Base-by-base conservation (phyloP, 2,113 vertebrate species). In the Alexandromys fortis region DNA sequence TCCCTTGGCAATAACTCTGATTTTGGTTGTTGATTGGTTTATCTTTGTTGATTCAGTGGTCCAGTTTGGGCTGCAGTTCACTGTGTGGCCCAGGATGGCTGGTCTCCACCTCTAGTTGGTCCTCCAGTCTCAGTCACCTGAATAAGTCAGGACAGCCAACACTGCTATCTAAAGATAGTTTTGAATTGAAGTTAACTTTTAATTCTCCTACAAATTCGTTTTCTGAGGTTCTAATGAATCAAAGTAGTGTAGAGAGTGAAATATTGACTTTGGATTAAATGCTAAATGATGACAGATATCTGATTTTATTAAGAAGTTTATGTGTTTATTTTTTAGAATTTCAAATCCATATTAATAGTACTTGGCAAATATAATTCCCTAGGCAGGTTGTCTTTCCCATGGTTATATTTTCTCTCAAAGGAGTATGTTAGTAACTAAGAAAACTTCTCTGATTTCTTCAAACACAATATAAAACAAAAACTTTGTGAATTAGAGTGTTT, bases 231-330 rank as follows among this genome's bases (percentile, higher is more conserved):
- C 12, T 22, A 72, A 92, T 82, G 61, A 38, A 13, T 73, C 45
- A 61, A 38, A 90, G 70, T 58, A 72, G 3, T 77, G 0, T 65
- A 21, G 9, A n/a, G 5, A 86, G 10, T 82, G 26, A 70, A 68
- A 76, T 5, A 26, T 70, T 94, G 30, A 52, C 16, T 72, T 86
- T 86, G 7, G 9, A 92, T 82, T 70, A 47, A 81, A 76, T 16
- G 35, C 16, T 86, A 65, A 94, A 33, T 63, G 47, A 38, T 76
- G 76, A 82, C 26, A 38, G 30, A 38, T 21, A 7, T 3, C 33
- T 89, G 12, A 92, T 87, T 94, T 92, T 90, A 63, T 11, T 72
- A 14, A 49, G 86, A 83, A 72, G 65, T 76, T 38, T 0, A 6
- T 81, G 4, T 63, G 16, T n/a, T 90, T 75, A 88, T 16, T 61